phyloP scores from a whole-genome alignment of 2,888 invertebrate genomes.

The Megalurothrips usitatus region DNA sequence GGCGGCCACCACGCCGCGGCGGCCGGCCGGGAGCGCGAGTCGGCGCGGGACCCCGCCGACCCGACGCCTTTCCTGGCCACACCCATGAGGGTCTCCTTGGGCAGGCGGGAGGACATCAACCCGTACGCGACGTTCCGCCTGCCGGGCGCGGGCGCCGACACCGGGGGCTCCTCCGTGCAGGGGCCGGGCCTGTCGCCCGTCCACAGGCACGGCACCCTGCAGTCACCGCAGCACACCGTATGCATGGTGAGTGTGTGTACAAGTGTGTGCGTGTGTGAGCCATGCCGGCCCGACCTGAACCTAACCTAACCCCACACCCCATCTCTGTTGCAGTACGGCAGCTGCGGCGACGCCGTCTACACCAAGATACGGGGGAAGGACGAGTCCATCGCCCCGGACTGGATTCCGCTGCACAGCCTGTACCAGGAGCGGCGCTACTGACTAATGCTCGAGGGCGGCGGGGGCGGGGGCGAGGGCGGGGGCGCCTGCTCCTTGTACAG shows the following conservation, averaged over 20 bases:
- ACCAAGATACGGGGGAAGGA: slow-evolving; percentile 36
- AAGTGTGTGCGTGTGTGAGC: background rate
- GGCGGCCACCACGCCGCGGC: slow-evolving; percentile 9
- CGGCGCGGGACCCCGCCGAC: background rate
- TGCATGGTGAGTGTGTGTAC: background rate
- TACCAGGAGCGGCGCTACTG: slow-evolving; percentile 36
- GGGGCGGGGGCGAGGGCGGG: background rate
- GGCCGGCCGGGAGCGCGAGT: background rate
- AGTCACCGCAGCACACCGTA: slow-evolving; percentile 5
- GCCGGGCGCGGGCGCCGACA: slow-evolving; percentile 30
- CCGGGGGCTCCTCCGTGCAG: background rate
- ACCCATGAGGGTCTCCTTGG: slow-evolving; percentile 35
- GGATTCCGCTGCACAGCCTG: slow-evolving; percentile 35
- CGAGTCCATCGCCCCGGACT: slow-evolving; percentile 31
- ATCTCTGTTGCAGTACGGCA: slow-evolving; percentile 35
- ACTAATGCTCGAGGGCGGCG: slow-evolving; percentile 26
- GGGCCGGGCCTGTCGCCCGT: background rate
- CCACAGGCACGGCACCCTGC: background rate
- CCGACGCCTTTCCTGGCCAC: slow-evolving; percentile 32
- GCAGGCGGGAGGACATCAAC: slow-evolving; percentile 35
- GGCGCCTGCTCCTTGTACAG: background rate
- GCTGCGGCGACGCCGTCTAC: slow-evolving; percentile 35
- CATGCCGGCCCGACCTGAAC: too few relatives aligned
- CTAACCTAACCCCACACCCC: too few relatives aligned
- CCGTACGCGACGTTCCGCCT: slow-evolving; percentile 36